phyloP scores from a whole-genome alignment of 2,113 vertebrate species.

The Stomatorhinus ivindoensis region DNA sequence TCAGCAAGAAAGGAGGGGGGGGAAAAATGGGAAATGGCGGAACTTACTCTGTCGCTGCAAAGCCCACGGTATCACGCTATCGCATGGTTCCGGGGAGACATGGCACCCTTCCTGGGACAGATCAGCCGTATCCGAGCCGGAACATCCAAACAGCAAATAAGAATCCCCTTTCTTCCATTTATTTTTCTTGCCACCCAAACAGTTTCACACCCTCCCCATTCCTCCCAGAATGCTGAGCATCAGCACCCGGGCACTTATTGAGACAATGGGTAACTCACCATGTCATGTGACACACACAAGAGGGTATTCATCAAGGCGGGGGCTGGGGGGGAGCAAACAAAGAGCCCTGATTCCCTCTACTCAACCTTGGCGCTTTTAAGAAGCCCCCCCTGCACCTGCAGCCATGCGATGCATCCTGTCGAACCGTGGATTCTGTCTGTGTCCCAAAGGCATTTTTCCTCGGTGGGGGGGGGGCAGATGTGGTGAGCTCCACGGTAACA shows the following conservation, averaged over 20 bases:
- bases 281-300: conserved; percentile 12
- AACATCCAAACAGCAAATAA: not conserved
- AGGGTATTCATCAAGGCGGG: not conserved
- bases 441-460: not conserved
- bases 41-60: not conserved
- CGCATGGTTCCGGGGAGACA: not conserved
- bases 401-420: not conserved
- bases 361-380: conserved; percentile 1
- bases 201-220: not conserved
- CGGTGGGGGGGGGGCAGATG: not conserved
- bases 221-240: not conserved
- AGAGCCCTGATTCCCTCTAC: not conserved
- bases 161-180: not conserved
- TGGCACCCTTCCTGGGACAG: not conserved
- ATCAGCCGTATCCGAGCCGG: not conserved
- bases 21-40: not conserved
- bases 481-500: not conserved
- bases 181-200: not conserved
- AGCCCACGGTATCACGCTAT: not conserved
- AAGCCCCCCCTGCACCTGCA: not conserved
- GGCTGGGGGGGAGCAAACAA: not conserved
- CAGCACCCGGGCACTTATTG: not conserved
- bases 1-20: conserved; percentile 25
- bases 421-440: not conserved
- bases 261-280: not conserved